phyloP scores from a whole-genome alignment of 2,888 invertebrate species.

The Myathropa florea region DNA sequence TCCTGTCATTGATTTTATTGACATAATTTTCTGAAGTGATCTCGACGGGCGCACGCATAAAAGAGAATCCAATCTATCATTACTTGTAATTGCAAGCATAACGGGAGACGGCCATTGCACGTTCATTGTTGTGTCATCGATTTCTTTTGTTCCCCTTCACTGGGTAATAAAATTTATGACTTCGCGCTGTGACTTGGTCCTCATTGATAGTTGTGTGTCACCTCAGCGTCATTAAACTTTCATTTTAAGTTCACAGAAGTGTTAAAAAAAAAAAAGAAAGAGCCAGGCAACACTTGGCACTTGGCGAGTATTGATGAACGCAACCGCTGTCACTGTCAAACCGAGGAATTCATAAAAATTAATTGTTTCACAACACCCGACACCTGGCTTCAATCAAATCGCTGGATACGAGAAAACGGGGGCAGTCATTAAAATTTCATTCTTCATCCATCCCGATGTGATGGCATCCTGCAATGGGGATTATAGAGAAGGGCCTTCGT shows the following conservation, averaged over 20 bases:
- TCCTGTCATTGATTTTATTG: background rate
- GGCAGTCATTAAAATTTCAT: slow-evolving; percentile 46
- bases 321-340: background rate
- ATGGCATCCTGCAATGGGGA: slow-evolving; percentile 19
- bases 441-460: slow-evolving; percentile 15
- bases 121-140: background rate
- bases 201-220: background rate
- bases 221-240: background rate
- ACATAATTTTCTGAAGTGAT: background rate
- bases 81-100: background rate
- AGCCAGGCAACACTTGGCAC: background rate
- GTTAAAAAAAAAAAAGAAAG: background rate
- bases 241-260: background rate
- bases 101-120: background rate
- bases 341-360: background rate
- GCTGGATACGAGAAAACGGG: background rate
- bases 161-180: background rate
- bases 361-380: background rate
- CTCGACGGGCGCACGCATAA: background rate
- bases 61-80: background rate
- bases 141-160: background rate
- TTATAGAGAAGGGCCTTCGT: background rate
- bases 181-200: background rate
- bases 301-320: background rate
- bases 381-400: background rate